These are phyloP conservation scores for Melanerpes aurifrons DNA, from an alignment of 2,113 vertebrate species.

Conservation along the genomic window DNA sequence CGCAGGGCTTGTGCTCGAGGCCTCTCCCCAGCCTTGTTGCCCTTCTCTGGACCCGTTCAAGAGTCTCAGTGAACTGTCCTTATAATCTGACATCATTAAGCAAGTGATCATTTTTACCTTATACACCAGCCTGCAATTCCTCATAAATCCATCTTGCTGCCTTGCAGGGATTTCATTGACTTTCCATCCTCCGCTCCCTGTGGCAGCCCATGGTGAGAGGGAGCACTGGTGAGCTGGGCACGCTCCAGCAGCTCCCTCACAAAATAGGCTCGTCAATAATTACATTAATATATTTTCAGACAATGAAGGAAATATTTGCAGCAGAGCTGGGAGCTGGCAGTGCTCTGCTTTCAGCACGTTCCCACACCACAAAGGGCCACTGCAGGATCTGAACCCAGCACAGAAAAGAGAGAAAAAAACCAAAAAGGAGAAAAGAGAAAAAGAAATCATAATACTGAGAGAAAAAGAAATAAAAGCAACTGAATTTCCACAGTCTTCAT, in stretches of 20 bases:
- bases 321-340: constrained; percentile 1
- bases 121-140: constrained; percentile 34
- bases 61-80: neutral
- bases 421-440: no score
- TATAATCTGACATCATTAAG: neutral
- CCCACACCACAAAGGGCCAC: constrained; percentile 25
- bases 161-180: constrained; percentile 16
- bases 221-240: constrained; percentile 37
- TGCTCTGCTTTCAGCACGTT: constrained; percentile 14
- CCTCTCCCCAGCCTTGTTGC: no score
- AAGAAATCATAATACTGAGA: no score
- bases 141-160: constrained; percentile 15
- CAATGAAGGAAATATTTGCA: constrained; percentile 52
- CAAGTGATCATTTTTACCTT: neutral
- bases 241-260: constrained; percentile 32
- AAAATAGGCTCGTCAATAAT: constrained; percentile 62
- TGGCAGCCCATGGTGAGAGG: constrained; percentile 11
- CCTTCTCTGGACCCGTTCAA: no score
- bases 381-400: neutral
- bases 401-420: neutral
- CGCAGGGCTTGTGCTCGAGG: no score
- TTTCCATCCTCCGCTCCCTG: constrained; percentile 35
- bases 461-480: constrained; percentile 30
- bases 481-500: constrained; percentile 38
- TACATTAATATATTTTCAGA: constrained; percentile 65